Base-by-base conservation (phyloP, 1,140 invertebrate species). In the Cyclina sinensis region DNA sequence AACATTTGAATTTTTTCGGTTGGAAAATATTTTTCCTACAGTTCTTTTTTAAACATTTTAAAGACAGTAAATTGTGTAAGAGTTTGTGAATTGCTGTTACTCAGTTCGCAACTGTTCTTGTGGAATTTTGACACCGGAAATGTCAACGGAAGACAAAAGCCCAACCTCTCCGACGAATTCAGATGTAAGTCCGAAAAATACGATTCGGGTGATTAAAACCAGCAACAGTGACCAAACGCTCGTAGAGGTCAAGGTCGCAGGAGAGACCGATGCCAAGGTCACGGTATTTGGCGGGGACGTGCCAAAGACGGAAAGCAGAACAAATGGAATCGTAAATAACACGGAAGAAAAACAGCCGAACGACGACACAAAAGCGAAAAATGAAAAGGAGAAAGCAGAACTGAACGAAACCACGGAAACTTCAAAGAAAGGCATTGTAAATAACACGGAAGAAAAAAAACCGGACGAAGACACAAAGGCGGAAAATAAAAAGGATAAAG, bases 241-340 rank as follows among this genome's bases (percentile, higher is more conserved):
- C 1, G 74, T 78, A 30, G 74, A 78, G 74, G 74, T 78, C 24
- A 78, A 78, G 48, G 74, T 78, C 32, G 74, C 74, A 5, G 74
- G 74, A 18, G 74, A 78, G 54, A 1, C 39, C 3, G 74, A 27
- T 11, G n/a, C 46, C 9, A 78, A 51, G 46, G 74, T 78, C 74
- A 78, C 74, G 2, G 30, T 51, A 2, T 78, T 78, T n/a, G 74
- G 74, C 27, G 74, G 74, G 14, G 74, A 78, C 9, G 43, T 7
- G 21, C n/a, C 46, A 7, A 51, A 24, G 16, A 54, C 43, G 3
- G 48, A 51, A 73, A 73, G 14, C 1, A 37, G 7, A 43, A 32
- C 30, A 35, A 27, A 76, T 35, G 39, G 21, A 16, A 70, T 21
- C 27, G 21, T 14, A 37, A 16, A 70, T 70, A n/a, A 35, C 35